Base-by-base conservation (phyloP, 2,113 vertebrate genomes). In the Sisor rabdophorus region DNA sequence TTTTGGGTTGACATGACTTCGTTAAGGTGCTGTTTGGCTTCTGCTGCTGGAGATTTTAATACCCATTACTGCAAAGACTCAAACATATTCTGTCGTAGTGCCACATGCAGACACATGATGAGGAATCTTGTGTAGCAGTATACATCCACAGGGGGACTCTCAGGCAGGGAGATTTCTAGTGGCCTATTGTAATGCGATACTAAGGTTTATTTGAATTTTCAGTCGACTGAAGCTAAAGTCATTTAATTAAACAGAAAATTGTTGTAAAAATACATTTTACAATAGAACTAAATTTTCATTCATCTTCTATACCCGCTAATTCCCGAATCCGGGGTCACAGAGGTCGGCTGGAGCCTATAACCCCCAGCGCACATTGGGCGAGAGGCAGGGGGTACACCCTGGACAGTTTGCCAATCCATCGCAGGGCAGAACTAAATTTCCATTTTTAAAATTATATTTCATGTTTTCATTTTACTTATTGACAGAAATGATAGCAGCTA, bases 1-100 rank as follows among this genome's bases (percentile, higher is more conserved):
- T 64, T 78, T 81, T 78, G 71, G 68, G 67, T 78, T 74, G 77
- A 76, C 71, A 40, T 75, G 78, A 81, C 78, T 81, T 65, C 70
- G 68, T 78, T 77, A 81, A 73, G 76, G 56, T 77, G 73, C 71
- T 70, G 76, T 75, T 78, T 71, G 77, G 71, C 44, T 77, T 63
- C 68, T 61, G 22, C 59, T 78, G 71, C 71, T 44, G 68, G 80
- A 50, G 63, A 68, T 75, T 73, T 81, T 76, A 75, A 56, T 56
- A 60, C 22, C 61, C 55, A 81, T 78, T 81, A 78, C 59, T 63
- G 55, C 71, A 65, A n/a, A 17, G 40, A 54, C 75, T 74, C 26
- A 64, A 75, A 16, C 26, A 61, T 20, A 70, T 40, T 44, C 64
- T 78, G 36, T 32, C 65, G 55, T 40, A 2, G 36, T 58, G 58